phyloP scores from a whole-genome alignment of 2,797 vertebrate species.

The Erpetoichthys calabaricus region DNA sequence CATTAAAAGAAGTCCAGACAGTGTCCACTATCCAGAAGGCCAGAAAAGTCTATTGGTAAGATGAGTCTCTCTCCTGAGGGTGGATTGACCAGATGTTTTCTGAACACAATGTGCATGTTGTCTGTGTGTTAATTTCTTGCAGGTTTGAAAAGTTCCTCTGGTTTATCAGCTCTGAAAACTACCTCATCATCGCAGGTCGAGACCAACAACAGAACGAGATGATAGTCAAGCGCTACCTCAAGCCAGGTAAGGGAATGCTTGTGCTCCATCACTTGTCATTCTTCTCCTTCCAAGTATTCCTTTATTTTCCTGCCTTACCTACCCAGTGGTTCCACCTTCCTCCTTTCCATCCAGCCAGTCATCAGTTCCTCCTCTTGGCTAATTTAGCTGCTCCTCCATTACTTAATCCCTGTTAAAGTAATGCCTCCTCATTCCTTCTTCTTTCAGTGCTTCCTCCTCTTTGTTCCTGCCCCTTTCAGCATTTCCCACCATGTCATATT shows the following conservation, averaged over 20 bases:
- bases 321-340: no score
- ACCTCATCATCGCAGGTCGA: conserved; percentile 83
- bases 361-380: no score
- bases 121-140: conserved; percentile 7
- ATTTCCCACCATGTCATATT: no score
- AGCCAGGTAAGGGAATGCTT: conserved; percentile 45
- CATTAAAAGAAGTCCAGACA: conserved; percentile 91
- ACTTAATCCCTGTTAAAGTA: no score
- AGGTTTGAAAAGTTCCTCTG: conserved; percentile 99
- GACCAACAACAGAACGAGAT: conserved; percentile 98
- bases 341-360: no score
- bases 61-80: conserved; percentile 6
- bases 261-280: neutral
- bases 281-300: no score
- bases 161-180: conserved; percentile 97
- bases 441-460: no score
- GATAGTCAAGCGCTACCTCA: conserved; percentile 88
- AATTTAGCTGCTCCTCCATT: no score
- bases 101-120: neutral
- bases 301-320: no score
- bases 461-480: no score
- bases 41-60: conserved; percentile 91
- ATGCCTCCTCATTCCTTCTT: no score
- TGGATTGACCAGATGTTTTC: neutral
- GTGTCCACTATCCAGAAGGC: conserved; percentile 94